Base-by-base conservation (phyloP, 2,797 vertebrate species). In the Thunnus albacares region DNA sequence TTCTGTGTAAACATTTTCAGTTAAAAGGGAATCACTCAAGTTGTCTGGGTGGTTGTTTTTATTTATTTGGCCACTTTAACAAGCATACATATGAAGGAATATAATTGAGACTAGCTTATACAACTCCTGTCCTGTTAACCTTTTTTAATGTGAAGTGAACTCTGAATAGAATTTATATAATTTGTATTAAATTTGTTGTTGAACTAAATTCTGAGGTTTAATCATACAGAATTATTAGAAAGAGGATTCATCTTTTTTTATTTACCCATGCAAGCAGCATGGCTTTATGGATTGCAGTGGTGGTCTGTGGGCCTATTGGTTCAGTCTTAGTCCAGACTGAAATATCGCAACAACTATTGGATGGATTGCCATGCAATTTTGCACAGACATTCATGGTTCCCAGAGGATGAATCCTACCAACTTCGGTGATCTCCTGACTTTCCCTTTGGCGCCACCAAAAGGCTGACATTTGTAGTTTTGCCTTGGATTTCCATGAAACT, bases 1-100 rank as follows among this genome's bases (percentile, higher is more conserved):
- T 63, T 76, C 30, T 63, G 45, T 49, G 8, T 58, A 71, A 84
- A 45, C 55, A 62, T 43, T 49, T 17, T 15, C 13, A 68, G 18
- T 24, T 18, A 8, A 13, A 13, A 51, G 59, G 18, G 22, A 76
- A 59, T 2, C 20, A 2, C 49, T 47, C 8, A n/a, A 24, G 15
- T 17, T 71, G 8, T 75, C 45, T 38, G 20, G 11, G 22, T 22
- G 11, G 22, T 22, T 73, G 4, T 66, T 49, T 33, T 53, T 65
- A 45, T 76, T 63, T 43, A 52, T 76, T 61, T 73, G 13, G 7
- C 33, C 47, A 51, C 6, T 63, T 63, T 13, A 73, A 53, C 5
- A 68, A 38, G 28, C 15, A 47, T 30, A 57, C 13, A 41, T 15
- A 17, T 22, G 5, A 43, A 26, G 17, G 57, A 53, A 33, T 56